phyloP scores from a whole-genome alignment of 2,888 invertebrate genomes.

The Orgyia antiqua region DNA sequence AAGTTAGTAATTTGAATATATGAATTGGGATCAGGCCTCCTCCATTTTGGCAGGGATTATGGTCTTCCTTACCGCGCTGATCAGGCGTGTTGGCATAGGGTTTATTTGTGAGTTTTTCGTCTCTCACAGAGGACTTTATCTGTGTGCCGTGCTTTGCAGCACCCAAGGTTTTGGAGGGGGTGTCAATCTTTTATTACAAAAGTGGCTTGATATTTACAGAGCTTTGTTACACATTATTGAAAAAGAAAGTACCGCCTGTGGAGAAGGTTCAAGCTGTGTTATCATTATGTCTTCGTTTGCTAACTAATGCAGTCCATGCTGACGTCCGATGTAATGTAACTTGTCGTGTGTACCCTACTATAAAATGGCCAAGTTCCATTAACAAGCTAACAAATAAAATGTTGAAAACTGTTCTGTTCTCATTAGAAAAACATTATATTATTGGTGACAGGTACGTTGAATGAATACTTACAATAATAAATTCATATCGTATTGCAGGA shows the following conservation, averaged over 20 bases:
- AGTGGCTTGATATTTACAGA: too few relatives aligned
- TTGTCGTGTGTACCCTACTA: slow-evolving; percentile 50
- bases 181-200: too few relatives aligned
- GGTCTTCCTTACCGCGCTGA: too few relatives aligned
- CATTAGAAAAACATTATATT: slow-evolving; percentile 42
- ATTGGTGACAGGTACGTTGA: slow-evolving; percentile 47
- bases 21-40: too few relatives aligned
- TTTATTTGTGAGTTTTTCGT: too few relatives aligned
- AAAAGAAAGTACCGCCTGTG: slow-evolving; percentile 47
- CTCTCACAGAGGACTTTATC: too few relatives aligned
- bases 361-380: slow-evolving; percentile 47
- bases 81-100: too few relatives aligned
- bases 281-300: slow-evolving; percentile 38
- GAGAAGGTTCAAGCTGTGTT: slow-evolving; percentile 52
- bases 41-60: too few relatives aligned
- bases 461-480: not conserved
- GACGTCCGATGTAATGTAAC: slow-evolving; percentile 15
- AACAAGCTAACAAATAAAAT: slow-evolving; percentile 35
- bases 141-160: too few relatives aligned
- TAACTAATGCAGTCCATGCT: slow-evolving; percentile 35
- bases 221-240: slow-evolving; percentile 45
- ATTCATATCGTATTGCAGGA: too few relatives aligned
- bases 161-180: too few relatives aligned
- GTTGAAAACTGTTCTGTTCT: slow-evolving; percentile 37
- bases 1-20: too few relatives aligned